Conservation (phyloP, 2,888 invertebrate genomes). For the Trichogramma evanescens region DNA sequence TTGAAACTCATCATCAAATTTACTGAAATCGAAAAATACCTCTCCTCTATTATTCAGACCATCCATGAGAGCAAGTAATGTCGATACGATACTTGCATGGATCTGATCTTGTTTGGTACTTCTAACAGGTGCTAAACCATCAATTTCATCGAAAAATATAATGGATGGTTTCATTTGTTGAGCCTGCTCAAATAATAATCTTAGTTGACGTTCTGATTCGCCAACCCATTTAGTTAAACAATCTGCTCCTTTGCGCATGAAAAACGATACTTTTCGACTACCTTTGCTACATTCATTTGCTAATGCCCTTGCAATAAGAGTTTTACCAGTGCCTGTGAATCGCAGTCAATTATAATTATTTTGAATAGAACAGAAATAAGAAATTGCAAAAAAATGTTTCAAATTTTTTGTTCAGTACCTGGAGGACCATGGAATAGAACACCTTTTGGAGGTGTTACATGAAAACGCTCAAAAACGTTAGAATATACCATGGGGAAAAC, state of each 20-base stretch:
- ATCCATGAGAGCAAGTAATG: constrained; percentile 83
- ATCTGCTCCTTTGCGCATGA: constrained; percentile 90
- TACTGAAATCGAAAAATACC: constrained; percentile 21
- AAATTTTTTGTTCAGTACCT: constrained; percentile 48
- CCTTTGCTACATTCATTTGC: constrained; percentile 81
- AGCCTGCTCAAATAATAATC: constrained; percentile 85
- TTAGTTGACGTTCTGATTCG: constrained; percentile 82
- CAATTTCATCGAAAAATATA: constrained; percentile 89
- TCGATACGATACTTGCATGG: constrained; percentile 85
- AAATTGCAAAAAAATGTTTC: background rate
- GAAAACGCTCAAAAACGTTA: constrained; percentile 76
- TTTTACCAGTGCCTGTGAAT: constrained; percentile 76
- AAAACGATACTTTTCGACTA: constrained; percentile 74
- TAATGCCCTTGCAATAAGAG: constrained; percentile 77
- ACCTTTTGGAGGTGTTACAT: constrained; percentile 79
- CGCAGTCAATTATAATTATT: constrained; percentile 7
- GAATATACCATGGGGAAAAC: constrained; percentile 86
- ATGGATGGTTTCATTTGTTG: constrained; percentile 83
- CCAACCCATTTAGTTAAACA: constrained; percentile 92
- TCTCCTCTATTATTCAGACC: constrained; percentile 72
- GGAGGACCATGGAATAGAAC: constrained; percentile 88
- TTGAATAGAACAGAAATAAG: constrained; percentile 1
- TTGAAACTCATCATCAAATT: background rate
- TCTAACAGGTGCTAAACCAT: constrained; percentile 83
- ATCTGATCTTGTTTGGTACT: constrained; percentile 87